These are phyloP conservation scores for Drosophila punjabiensis DNA, from an alignment of 1,140 invertebrate species.

Conservation along the genomic window DNA sequence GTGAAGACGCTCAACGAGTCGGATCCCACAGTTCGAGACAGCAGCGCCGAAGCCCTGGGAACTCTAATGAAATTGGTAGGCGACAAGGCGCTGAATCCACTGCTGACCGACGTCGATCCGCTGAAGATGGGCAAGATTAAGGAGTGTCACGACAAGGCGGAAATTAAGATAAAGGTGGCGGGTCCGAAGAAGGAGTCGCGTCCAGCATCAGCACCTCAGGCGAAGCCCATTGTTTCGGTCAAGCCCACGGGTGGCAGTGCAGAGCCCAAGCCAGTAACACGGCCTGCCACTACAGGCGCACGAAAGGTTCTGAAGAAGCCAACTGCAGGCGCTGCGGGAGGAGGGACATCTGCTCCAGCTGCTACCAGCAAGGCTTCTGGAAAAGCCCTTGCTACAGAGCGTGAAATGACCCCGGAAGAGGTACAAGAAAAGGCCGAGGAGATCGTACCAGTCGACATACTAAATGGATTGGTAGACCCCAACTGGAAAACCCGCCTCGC, in stretches of 20 bases:
- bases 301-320: slow-evolving; percentile 67
- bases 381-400: slow-evolving; percentile 85
- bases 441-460: slow-evolving; percentile 88
- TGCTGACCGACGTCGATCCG: slow-evolving; percentile 94
- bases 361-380: slow-evolving; percentile 73
- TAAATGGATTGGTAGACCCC: slow-evolving; percentile 90
- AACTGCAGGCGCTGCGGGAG: slow-evolving; percentile 35
- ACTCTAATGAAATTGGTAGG: slow-evolving; percentile 97
- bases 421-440: slow-evolving; percentile 89
- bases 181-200: slow-evolving; percentile 88
- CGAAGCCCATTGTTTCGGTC: slow-evolving; percentile 80
- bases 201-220: slow-evolving; percentile 86
- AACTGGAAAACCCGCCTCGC: slow-evolving; percentile 96
- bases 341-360: slow-evolving; percentile 21
- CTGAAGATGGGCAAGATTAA: slow-evolving; percentile 98
- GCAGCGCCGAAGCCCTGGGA: slow-evolving; percentile 95
- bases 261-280: slow-evolving; percentile 87
- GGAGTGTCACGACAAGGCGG: slow-evolving; percentile 96
- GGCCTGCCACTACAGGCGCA: slow-evolving; percentile 86
- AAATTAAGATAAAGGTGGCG: slow-evolving; percentile 91
- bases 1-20: slow-evolving; percentile 92
- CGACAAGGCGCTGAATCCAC: slow-evolving; percentile 95
- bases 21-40: slow-evolving; percentile 94
- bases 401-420: slow-evolving; percentile 89
- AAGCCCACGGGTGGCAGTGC: slow-evolving; percentile 86